phyloP scores from a whole-genome alignment of 2,113 vertebrate species.

The Melanerpes aurifrons region DNA sequence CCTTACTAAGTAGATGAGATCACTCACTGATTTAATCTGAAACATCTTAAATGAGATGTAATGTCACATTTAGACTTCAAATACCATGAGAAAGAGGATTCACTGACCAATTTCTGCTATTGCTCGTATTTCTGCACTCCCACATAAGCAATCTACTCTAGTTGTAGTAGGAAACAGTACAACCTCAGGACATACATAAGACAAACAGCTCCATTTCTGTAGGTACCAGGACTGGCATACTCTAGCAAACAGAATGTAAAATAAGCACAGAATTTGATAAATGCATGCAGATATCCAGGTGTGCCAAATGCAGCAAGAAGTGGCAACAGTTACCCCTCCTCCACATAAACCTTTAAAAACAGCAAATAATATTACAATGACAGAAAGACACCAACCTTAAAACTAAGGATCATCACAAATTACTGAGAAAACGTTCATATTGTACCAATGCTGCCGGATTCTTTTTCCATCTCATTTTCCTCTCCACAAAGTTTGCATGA shows the following conservation, averaged over 20 bases:
- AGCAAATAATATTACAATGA: constrained; percentile 2
- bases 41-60: neutral
- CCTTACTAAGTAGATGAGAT: neutral
- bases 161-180: neutral
- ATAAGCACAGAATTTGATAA: neutral
- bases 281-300: neutral
- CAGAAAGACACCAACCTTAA: constrained; percentile 23
- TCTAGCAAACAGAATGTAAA: neutral
- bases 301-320: constrained; percentile 13
- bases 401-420: neutral
- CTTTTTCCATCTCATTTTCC: constrained; percentile 28
- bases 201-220: neutral
- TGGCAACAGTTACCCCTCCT: neutral
- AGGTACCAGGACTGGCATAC: neutral
- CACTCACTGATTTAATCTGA: neutral
- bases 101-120: neutral
- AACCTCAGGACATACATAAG: neutral
- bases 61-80: neutral
- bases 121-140: neutral
- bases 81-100: neutral
- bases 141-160: neutral
- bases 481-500: constrained; percentile 18
- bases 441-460: neutral
- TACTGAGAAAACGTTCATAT: constrained; percentile 10
- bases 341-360: constrained; percentile 5